These are phyloP conservation scores for Ophraella communa DNA, from an alignment of 2,888 invertebrate species.

Conservation along the genomic window DNA sequence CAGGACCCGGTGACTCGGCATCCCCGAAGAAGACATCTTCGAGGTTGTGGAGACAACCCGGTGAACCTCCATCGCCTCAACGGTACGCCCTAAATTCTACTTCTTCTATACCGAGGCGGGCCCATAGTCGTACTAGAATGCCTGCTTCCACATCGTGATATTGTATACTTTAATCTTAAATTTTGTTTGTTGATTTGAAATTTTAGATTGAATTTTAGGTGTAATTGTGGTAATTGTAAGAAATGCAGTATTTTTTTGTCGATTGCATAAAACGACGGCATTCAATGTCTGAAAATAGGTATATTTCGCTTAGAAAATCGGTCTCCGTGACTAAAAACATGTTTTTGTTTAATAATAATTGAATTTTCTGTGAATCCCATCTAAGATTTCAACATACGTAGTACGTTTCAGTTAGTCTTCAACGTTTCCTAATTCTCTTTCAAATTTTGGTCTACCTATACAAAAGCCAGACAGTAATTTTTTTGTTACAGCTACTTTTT, in stretches of 20 bases:
- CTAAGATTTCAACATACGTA: too few species aligned
- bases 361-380: too few species aligned
- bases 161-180: slow-evolving; percentile 26
- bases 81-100: slow-evolving; percentile 44
- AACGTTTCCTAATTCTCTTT: too few species aligned
- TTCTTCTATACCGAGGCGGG: slow-evolving; percentile 52
- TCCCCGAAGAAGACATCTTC: slow-evolving; percentile 40
- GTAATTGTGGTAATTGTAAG: background rate
- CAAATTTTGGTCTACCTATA: too few species aligned
- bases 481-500: too few species aligned
- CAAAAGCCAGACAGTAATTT: too few species aligned
- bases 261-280: background rate
- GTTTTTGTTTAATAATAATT: too few species aligned
- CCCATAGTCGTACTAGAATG: slow-evolving; percentile 53
- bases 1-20: slow-evolving; percentile 17
- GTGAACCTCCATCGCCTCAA: slow-evolving; percentile 51
- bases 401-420: too few species aligned
- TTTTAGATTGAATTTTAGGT: slow-evolving; percentile 12
- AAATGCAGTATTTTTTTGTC: slow-evolving; percentile 1
- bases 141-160: slow-evolving; percentile 49
- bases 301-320: too few species aligned
- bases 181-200: background rate
- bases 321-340: too few species aligned
- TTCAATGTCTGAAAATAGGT: background rate
- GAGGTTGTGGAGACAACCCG: slow-evolving; percentile 52